Percentiles rank a stretch among this genome's conserved stretches.
These are phyloP conservation scores for Montipora capitata DNA, from an alignment of 92 coral and sea anemone genomes.

Conservation along the genomic window DNA sequence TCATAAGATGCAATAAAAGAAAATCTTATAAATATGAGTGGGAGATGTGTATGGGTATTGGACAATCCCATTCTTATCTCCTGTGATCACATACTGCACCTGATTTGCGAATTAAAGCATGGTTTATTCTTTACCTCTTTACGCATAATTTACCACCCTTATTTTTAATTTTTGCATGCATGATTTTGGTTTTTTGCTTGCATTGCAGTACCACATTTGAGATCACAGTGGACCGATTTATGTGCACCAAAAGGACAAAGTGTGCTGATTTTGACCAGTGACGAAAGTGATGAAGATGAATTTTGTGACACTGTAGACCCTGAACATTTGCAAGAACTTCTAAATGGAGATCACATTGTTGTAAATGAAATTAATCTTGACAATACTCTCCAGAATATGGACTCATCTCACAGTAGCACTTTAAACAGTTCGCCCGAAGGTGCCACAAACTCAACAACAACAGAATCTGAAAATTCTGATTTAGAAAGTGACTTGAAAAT, in stretches of 20 bases:
- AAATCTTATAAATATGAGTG: too few species aligned
- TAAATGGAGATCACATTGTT: slow-evolving; percentile 55
- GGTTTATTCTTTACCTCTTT: too few species aligned
- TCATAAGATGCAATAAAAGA: too few species aligned
- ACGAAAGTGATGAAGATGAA: slow-evolving; percentile 94
- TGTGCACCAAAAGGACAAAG: slow-evolving; percentile 14
- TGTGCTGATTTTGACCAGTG: slow-evolving; percentile 62
- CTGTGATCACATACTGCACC: too few species aligned
- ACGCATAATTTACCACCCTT: too few species aligned
- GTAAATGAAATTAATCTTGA: slow-evolving; percentile 12
- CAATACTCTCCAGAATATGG: slow-evolving; percentile 24
- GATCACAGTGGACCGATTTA: slow-evolving; percentile 6
- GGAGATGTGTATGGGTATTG: too few species aligned
- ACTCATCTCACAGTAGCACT: slow-evolving; percentile 30
- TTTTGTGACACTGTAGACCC: slow-evolving; percentile 98
- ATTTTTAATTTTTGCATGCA: not conserved
- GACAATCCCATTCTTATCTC: too few species aligned
- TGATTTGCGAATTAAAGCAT: too few species aligned
- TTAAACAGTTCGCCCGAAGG: slow-evolving; percentile 58
- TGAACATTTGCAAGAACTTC: slow-evolving; percentile 81
- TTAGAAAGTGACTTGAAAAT: slow-evolving; percentile 54
- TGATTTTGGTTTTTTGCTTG: not conserved
- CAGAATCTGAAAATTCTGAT: slow-evolving; percentile 84
- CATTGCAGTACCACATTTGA: slow-evolving; percentile 40
- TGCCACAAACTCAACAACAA: slow-evolving; percentile 59